A percentile compares a stretch with the other conserved stretches of the same genome.
phyloP scores from a whole-genome alignment of 2,888 invertebrate species.

The Pinctada fucata region DNA sequence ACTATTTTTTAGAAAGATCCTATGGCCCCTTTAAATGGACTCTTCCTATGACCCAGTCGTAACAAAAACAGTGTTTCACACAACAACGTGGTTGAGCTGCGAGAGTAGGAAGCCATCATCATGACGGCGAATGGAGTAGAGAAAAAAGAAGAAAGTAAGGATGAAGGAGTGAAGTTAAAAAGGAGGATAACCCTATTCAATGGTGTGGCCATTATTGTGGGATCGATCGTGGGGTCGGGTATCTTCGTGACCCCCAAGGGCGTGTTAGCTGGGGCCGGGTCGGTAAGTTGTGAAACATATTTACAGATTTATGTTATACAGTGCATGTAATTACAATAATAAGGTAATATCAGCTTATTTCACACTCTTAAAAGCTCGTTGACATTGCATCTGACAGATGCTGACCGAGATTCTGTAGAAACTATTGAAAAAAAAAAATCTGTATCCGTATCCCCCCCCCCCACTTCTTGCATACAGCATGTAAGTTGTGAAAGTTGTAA shows the following conservation, averaged over 20 bases:
- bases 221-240: slow-evolving; percentile 95
- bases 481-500: too few species aligned
- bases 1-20: too few species aligned
- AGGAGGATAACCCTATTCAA: slow-evolving; percentile 90
- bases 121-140: slow-evolving; percentile 13
- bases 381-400: too few species aligned
- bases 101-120: background rate
- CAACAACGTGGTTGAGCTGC: background rate
- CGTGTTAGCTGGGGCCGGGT: slow-evolving; percentile 88
- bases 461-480: too few species aligned
- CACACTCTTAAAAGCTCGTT: too few species aligned
- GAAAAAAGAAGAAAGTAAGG: background rate
- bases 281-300: slow-evolving; percentile 71
- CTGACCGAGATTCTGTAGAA: too few species aligned
- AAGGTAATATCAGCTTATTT: too few species aligned
- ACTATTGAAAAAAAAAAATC: too few species aligned
- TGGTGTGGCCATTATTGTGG: slow-evolving; percentile 95
- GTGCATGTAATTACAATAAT: too few species aligned
- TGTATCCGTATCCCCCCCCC: too few species aligned
- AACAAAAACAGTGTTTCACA: background rate
- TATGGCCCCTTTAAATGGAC: background rate
- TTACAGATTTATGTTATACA: too few species aligned
- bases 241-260: slow-evolving; percentile 96
- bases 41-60: background rate
- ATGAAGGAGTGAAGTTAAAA: slow-evolving; percentile 82